Evolutionary conservation across 2,888 invertebrate genomes (phyloP), one percentile per base, ranked within the genome.

Genomic region (Microctonus aethiopoides): DNA sequence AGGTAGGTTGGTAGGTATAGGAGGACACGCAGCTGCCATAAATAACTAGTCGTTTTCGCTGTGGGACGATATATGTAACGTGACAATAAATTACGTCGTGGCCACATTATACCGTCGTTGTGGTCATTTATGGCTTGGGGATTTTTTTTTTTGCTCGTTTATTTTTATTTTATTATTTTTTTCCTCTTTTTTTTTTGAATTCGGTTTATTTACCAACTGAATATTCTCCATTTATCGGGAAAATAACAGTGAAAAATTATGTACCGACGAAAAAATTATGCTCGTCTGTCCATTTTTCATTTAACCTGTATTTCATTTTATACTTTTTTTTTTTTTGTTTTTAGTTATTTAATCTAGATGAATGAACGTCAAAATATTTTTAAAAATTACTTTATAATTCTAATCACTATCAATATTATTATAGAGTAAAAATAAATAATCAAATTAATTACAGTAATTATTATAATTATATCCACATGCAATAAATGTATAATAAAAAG

Each of bases 11-110:
- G 54, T 16, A 66, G 67, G 41, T 22, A 67, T 24, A 34, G 59
- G 68, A 72, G 63, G 72, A 67, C 67, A 71, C 72, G 69, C 73
- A 74, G 72, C 26, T 41, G 59, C 54, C 51, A 70, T 70, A 70
- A 70, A 70, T 70, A 70, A 51, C 41, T 22, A 36, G 13, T 10
- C 39, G 65, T 54, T 59, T 60, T 65, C 65, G 66, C 61, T 32
- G 61, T 61, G 61, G 66, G 62, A 70, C 70, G 56, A 67, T 70
- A 57, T 57, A 56, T 66, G 66, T 61, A 70, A 66, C 66, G 70
- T 20, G 56, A 54, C 34, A 62, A 70, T 70, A 70, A 70, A 70
- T 70, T 66, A 70, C 66, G 66, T 66, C 66, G 62, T 70, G 70
- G 66, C 70, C 70, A 70, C 66, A 70, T 70, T 70, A 70, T 70